Conservation (phyloP, 2,113 vertebrate species). For the Lamprotornis superbus region DNA sequence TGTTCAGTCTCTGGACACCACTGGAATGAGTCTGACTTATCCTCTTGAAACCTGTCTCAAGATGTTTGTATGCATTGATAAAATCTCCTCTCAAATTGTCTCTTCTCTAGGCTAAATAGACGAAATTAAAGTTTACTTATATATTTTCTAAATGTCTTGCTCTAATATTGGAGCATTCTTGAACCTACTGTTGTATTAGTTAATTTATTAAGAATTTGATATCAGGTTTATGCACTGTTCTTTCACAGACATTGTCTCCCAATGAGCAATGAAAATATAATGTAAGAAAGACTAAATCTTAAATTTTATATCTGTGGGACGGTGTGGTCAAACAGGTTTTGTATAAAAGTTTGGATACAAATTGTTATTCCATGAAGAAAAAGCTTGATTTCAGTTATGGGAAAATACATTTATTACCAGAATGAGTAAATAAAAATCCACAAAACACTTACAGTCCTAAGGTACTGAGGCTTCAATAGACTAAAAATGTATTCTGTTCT, state of each 20-base stretch:
- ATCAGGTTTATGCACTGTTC: not conserved
- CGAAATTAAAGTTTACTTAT: not conserved
- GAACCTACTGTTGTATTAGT: not conserved
- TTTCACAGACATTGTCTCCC: not conserved
- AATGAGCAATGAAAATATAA: not conserved
- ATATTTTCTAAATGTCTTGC: not conserved
- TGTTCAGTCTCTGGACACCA: not conserved
- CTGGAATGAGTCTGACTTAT: not conserved
- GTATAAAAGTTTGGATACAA: not conserved
- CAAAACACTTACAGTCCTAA: not conserved
- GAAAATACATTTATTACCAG: not conserved
- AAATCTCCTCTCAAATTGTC: not conserved
- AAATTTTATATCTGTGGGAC: not conserved
- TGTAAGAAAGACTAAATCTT: not conserved
- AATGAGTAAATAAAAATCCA: not conserved
- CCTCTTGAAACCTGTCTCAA: not conserved
- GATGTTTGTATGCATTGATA: not conserved
- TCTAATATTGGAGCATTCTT: not conserved
- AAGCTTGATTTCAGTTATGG: slow-evolving; percentile 24
- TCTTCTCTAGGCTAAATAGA: not conserved
- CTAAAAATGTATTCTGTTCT: slow-evolving; percentile 35
- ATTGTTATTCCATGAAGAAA: not conserved
- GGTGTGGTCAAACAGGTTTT: not conserved
- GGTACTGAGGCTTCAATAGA: not conserved
- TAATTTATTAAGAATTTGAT: not conserved